These are phyloP conservation scores for Percopsis transmontana DNA, from an alignment of 2,113 vertebrate genomes.

Conservation along the genomic window DNA sequence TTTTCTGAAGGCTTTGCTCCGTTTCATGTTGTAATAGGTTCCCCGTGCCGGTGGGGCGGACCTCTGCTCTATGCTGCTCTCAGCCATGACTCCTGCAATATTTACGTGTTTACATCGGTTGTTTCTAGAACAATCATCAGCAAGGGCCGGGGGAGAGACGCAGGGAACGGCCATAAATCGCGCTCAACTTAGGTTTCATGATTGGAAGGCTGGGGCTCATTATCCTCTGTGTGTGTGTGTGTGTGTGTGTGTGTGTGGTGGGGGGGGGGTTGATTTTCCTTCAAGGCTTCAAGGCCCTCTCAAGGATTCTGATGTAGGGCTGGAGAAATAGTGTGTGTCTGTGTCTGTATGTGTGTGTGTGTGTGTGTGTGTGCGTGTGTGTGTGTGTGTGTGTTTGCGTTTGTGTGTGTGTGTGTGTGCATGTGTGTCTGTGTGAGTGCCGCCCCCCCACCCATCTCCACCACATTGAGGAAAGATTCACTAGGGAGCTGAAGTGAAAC, in stretches of 20 bases:
- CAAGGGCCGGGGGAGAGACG: constrained; percentile 59
- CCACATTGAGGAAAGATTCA: constrained; percentile 37
- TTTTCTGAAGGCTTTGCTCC: constrained; percentile 57
- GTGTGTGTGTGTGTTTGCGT: too few relatives aligned
- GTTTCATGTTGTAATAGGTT: constrained; percentile 63
- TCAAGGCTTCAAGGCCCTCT: constrained; percentile 64
- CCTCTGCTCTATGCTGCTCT: constrained; percentile 50
- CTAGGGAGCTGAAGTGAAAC: constrained; percentile 12
- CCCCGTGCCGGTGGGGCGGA: constrained; percentile 53
- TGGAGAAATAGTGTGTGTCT: constrained; percentile 1
- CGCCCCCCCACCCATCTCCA: constrained; percentile 31
- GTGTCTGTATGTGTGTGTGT: too few relatives aligned
- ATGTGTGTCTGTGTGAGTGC: too few relatives aligned
- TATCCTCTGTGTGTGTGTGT: constrained; percentile 50
- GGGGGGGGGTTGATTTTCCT: constrained; percentile 50
- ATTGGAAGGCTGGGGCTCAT: constrained; percentile 79
- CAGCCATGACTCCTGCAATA: constrained; percentile 72
- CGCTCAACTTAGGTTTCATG: constrained; percentile 77
- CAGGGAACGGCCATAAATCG: constrained; percentile 62
- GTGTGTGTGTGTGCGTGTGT: too few relatives aligned
- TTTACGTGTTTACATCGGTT: constrained; percentile 84
- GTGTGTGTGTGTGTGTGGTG: constrained; percentile 3
- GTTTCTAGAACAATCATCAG: constrained; percentile 81
- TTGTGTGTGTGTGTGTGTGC: too few relatives aligned
- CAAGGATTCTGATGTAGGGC: constrained; percentile 61